Evolutionary conservation across 2,888 invertebrate species (phyloP).

Genomic region (Teleogryllus oceanicus): DNA sequence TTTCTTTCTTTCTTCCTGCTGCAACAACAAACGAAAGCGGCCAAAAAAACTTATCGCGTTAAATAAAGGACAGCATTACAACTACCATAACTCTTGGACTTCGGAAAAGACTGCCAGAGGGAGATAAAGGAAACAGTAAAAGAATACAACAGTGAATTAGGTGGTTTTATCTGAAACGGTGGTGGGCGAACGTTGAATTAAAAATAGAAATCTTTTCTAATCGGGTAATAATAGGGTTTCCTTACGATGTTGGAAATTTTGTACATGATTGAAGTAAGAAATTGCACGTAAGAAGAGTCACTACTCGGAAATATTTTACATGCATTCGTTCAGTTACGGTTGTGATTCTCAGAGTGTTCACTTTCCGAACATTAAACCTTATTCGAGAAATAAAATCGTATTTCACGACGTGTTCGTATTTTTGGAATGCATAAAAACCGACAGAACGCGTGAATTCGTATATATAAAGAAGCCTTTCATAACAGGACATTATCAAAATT

Average conservation of each 20-base stretch:
- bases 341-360: too few species aligned
- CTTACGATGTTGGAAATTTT: not conserved
- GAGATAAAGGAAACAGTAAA: slow-evolving; percentile 7
- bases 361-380: too few species aligned
- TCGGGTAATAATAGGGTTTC: not conserved
- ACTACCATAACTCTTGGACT: slow-evolving; percentile 18
- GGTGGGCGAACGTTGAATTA: not conserved
- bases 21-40: slow-evolving; percentile 10
- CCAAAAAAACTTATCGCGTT: slow-evolving; percentile 4
- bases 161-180: not conserved
- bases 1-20: not conserved
- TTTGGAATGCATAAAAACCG: not conserved
- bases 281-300: too few species aligned
- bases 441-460: not conserved
- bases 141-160: slow-evolving; percentile 10
- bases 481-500: slow-evolving; percentile 7
- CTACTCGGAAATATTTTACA: too few species aligned
- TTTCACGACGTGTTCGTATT: not conserved
- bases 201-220: not conserved
- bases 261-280: not conserved
- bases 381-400: not conserved
- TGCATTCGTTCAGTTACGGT: too few species aligned
- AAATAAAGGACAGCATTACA: slow-evolving; percentile 18
- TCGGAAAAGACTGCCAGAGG: slow-evolving; percentile 2
- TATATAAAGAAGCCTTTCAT: not conserved